Evolutionary conservation across 2,888 invertebrate genomes (phyloP), one percentile per base, ranked within the genome.

Genomic region (Caenorhabditis sinica): DNA sequence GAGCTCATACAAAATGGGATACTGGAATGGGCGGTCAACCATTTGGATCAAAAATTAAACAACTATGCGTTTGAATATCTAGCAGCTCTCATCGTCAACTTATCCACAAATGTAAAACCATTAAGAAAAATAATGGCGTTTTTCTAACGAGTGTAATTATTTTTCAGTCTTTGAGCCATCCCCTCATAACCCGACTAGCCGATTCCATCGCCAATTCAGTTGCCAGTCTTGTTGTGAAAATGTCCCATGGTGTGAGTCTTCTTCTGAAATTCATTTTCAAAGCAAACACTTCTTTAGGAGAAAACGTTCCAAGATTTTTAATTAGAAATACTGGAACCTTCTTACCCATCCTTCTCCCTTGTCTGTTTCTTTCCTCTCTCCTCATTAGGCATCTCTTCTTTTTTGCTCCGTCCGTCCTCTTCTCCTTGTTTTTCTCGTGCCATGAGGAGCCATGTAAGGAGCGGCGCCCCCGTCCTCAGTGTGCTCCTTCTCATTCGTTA

Each of bases 31-130:
- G 82, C 86, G 4, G 83, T 86, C 6, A 86, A 73, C 30, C 86
- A 85, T 63, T 73, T 88, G 43, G 86, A 88, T 45, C 83, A 82
- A 40, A 85, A 85, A 45, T 63, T 83, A n/a, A 84, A 81, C 53
- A 83, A 83, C 25, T 88, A 87, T 71, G 86, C 88, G n/a, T 81
- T 86, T 45, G 88, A 88, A 75, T 88, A 88, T 72, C 75, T 85
- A 1, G 76, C 84, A 4, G 88, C 86, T 17, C 30, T 88, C 15
- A 82, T 85, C 17, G 82, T 85, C 11, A 88, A 88, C 53, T 61
- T 88, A 30, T 82, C 86, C 9, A 75, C 83, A 15, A 88, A 88
- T 82, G 88, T 86, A 51, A 20, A 23, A 53, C 20, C 30, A 53
- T 36, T 23, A 8, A 8, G 11, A 61, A 28, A 49, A 13, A n/a